A percentile compares a stretch with the other conserved stretches of the same genome.
phyloP scores from a whole-genome alignment of 2,888 invertebrate genomes.

The Yponomeuta evonymella region DNA sequence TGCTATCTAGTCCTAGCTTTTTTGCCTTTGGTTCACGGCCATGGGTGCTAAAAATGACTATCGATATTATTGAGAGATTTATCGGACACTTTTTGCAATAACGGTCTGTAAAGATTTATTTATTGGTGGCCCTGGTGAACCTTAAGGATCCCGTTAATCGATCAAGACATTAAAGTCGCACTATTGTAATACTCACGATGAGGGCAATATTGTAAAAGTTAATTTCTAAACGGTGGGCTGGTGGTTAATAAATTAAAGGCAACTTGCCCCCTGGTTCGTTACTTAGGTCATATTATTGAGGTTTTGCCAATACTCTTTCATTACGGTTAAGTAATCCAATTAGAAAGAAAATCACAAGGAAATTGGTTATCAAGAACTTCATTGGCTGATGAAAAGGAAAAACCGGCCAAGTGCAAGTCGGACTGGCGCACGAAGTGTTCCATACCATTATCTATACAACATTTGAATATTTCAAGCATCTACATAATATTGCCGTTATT shows the following conservation, averaged over 20 bases:
- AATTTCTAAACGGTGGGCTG: constrained; percentile 65
- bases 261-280: constrained; percentile 39
- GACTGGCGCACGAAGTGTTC: no score
- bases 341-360: constrained; percentile 10
- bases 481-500: no score
- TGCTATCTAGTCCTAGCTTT: no score
- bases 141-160: background rate
- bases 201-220: constrained; percentile 63
- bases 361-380: background rate
- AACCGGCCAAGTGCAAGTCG: no score
- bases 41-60: no score
- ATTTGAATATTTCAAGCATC: no score
- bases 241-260: constrained; percentile 71
- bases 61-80: no score
- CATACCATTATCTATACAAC: no score
- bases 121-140: no score
- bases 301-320: constrained; percentile 13
- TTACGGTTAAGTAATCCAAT: constrained; percentile 8
- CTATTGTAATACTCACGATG: constrained; percentile 53
- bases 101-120: no score
- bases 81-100: no score
- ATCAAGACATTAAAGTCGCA: constrained; percentile 32
- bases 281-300: constrained; percentile 43
- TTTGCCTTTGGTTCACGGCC: no score
- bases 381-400: background rate